Conservation (phyloP, 2,797 vertebrate genomes). For the Chrosomus eos region DNA sequence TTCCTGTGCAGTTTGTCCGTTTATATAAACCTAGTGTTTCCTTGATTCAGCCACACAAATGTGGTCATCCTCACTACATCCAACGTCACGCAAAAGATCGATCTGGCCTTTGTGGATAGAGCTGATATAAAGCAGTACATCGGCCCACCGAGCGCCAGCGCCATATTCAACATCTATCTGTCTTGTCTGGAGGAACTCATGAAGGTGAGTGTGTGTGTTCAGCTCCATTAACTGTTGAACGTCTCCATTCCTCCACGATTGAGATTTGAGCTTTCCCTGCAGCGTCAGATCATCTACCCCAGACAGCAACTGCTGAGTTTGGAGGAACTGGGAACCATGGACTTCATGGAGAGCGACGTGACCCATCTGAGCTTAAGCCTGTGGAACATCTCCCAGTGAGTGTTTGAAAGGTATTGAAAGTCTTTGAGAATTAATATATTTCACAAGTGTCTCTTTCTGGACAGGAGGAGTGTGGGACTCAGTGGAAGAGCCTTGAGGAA, state of each 20-base stretch:
- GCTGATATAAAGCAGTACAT: conserved; percentile 98
- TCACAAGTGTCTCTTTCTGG: background rate
- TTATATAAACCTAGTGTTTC: background rate
- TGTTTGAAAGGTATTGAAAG: conserved; percentile 20
- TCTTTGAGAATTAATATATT: background rate
- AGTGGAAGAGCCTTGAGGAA: conserved; percentile 93
- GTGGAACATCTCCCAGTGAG: conserved; percentile 86
- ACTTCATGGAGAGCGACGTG: conserved; percentile 88
- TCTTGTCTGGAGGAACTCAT: conserved; percentile 96
- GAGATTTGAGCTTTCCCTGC: conserved; percentile 7
- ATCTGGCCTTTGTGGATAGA: conserved; percentile 95
- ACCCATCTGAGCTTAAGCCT: conserved; percentile 87
- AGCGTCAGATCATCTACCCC: conserved; percentile 96
- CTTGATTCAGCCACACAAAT: conserved; percentile 87
- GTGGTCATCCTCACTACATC: conserved; percentile 97
- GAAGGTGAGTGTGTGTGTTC: conserved; percentile 81
- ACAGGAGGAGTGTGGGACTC: conserved; percentile 92
- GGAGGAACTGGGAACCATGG: conserved; percentile 89
- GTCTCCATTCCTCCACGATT: background rate
- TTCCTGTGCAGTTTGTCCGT: background rate
- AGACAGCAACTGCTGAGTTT: conserved; percentile 92
- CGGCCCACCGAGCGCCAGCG: conserved; percentile 88
- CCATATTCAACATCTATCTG: conserved; percentile 94
- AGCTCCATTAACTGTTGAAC: background rate
- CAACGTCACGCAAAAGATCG: conserved; percentile 96